These are phyloP conservation scores for Brachyistius frenatus DNA, from an alignment of 2,113 vertebrate species.

Conservation along the genomic window DNA sequence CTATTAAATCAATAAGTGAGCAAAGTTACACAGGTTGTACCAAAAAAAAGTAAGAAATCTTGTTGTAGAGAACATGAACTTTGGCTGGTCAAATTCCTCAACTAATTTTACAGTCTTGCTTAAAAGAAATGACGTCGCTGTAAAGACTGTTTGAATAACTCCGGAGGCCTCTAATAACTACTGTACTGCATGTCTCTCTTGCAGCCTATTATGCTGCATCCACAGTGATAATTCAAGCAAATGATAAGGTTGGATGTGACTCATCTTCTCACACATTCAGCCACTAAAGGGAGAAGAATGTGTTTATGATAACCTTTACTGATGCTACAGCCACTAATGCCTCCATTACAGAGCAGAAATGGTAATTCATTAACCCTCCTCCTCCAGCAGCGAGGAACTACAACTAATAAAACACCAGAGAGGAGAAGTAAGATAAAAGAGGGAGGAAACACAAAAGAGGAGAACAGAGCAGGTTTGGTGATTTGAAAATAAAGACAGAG, in stretches of 20 bases:
- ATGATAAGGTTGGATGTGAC: conserved; percentile 44
- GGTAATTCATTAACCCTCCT: conserved; percentile 63
- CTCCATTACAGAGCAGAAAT: conserved; percentile 57
- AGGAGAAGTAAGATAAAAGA: conserved; percentile 4
- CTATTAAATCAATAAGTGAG: no score
- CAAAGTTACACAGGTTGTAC: no score
- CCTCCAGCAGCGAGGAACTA: conserved; percentile 6
- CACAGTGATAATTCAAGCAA: conserved; percentile 53
- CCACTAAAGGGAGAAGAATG: conserved; percentile 51
- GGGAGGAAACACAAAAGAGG: background rate
- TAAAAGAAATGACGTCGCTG: no score
- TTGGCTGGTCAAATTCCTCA: no score
- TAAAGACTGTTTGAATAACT: conserved; percentile 3
- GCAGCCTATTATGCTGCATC: conserved; percentile 22
- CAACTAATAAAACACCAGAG: conserved; percentile 37
- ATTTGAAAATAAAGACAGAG: background rate
- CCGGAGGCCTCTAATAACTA: background rate
- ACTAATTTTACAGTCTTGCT: no score
- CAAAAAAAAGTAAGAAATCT: no score
- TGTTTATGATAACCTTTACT: conserved; percentile 72
- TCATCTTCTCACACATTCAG: conserved; percentile 43
- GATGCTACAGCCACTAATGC: conserved; percentile 45
- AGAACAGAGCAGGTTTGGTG: background rate
- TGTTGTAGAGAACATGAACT: no score
- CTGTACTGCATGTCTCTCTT: background rate